phyloP scores from a whole-genome alignment of 2,797 vertebrate species.

The Brachyalestes nurse region DNA sequence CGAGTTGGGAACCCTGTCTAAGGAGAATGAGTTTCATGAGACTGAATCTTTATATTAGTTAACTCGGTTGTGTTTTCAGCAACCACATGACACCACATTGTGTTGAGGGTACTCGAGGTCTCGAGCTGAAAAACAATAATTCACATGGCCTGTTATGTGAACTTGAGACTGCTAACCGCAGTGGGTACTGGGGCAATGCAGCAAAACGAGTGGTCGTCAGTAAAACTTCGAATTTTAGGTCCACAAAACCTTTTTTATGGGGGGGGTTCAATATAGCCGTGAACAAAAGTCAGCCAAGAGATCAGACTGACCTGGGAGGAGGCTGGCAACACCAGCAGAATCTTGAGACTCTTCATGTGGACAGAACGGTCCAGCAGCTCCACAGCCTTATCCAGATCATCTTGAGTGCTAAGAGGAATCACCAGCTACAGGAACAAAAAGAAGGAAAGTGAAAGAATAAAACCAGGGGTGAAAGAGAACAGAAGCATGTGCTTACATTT shows the following conservation, averaged over 20 bases:
- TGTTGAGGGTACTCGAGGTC: not conserved
- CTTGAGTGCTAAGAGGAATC: constrained; percentile 94
- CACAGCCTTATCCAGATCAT: constrained; percentile 96
- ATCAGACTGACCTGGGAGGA: constrained; percentile 82
- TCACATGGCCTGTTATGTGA: not conserved
- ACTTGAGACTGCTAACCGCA: not conserved
- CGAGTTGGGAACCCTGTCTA: no score
- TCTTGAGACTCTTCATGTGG: constrained; percentile 98
- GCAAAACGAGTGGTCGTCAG: not conserved
- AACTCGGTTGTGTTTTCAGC: not conserved
- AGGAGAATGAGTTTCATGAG: not conserved
- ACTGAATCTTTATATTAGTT: not conserved
- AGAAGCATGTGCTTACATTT: not conserved
- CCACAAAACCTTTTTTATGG: no score
- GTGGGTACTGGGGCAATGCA: not conserved
- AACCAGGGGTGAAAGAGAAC: no score
- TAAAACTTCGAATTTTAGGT: not conserved
- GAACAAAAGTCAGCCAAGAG: not conserved
- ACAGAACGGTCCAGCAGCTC: constrained; percentile 95
- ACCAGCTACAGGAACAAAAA: constrained; percentile 81
- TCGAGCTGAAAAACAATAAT: not conserved
- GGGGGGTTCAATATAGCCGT: not conserved
- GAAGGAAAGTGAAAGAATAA: not conserved
- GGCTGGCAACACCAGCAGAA: constrained; percentile 89
- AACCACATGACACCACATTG: not conserved